phyloP scores from a whole-genome alignment of 2,888 invertebrate species.

The Podotricha telesiphe region DNA sequence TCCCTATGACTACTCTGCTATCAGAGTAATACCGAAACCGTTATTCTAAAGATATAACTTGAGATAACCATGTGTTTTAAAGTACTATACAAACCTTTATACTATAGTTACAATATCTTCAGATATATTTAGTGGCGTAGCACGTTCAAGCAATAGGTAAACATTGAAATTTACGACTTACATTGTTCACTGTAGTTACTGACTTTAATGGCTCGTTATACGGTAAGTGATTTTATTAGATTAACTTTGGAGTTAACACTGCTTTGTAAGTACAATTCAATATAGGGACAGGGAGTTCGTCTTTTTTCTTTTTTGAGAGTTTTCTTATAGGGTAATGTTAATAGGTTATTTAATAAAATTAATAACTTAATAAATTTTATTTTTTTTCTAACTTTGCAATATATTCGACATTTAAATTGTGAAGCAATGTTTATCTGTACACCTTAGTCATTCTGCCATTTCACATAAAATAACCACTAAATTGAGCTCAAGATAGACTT shows the following conservation, averaged over 20 bases:
- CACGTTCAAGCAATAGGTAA: slow-evolving; percentile 35
- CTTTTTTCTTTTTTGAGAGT: neutral
- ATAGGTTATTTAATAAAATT: no score
- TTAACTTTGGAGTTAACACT: slow-evolving; percentile 10
- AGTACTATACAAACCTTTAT: slow-evolving; percentile 4
- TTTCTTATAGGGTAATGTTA: no score
- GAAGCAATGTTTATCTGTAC: no score
- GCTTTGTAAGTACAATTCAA: neutral
- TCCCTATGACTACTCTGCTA: no score
- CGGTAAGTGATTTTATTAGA: slow-evolving; percentile 33
- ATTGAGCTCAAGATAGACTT: no score
- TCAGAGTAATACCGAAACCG: no score
- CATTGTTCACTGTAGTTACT: slow-evolving; percentile 34
- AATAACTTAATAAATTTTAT: no score
- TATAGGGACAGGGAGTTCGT: no score
- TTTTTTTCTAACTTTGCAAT: no score
- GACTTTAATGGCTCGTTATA: slow-evolving; percentile 22
- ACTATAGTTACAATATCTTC: slow-evolving; percentile 28
- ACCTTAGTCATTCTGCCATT: no score
- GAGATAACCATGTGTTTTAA: neutral
- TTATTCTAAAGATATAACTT: neutral
- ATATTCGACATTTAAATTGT: no score
- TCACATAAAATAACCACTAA: no score
- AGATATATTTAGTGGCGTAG: slow-evolving; percentile 33
- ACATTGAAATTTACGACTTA: slow-evolving; percentile 37